A percentile compares a stretch with the other conserved stretches of the same genome.
Evolutionary conservation across 1,140 invertebrate genomes (phyloP).

Genomic region (Babylonia areolata): DNA sequence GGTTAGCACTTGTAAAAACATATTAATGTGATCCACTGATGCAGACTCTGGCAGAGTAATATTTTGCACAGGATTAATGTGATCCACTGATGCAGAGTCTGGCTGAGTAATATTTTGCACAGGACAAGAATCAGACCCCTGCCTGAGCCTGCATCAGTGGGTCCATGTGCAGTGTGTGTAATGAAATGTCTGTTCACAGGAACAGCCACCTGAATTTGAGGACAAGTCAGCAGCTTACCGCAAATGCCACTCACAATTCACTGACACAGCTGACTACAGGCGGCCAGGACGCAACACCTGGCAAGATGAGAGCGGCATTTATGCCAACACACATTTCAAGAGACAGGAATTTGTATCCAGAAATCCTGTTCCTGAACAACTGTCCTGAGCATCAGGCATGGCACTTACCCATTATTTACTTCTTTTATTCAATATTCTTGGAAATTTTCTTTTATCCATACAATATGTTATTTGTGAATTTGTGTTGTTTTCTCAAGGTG

Average conservation of each 20-base stretch:
- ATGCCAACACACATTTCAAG: slow-evolving; percentile 71
- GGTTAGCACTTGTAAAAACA: too few species aligned
- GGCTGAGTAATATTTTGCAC: too few species aligned
- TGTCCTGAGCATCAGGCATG: background rate
- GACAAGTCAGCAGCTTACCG: slow-evolving; percentile 68
- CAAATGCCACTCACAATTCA: slow-evolving; percentile 75
- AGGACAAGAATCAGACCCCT: too few species aligned
- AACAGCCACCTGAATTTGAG: slow-evolving; percentile 55
- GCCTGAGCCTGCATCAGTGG: too few species aligned
- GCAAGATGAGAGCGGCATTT: slow-evolving; percentile 74
- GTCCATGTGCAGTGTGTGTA: too few species aligned
- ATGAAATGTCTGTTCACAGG: slow-evolving; percentile 53
- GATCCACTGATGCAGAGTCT: too few species aligned
- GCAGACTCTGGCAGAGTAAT: too few species aligned
- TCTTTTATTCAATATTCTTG: background rate
- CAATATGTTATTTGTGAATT: background rate
- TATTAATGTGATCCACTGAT: too few species aligned
- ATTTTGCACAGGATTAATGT: too few species aligned
- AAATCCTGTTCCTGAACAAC: slow-evolving; percentile 56
- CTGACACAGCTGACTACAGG: slow-evolving; percentile 69
- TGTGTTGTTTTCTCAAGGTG: background rate
- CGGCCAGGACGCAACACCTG: slow-evolving; percentile 73
- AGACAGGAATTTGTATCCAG: slow-evolving; percentile 57
- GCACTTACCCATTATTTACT: too few species aligned
- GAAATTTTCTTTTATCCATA: background rate